phyloP scores from a whole-genome alignment of 2,888 invertebrate species.

The Suillia variegata region DNA sequence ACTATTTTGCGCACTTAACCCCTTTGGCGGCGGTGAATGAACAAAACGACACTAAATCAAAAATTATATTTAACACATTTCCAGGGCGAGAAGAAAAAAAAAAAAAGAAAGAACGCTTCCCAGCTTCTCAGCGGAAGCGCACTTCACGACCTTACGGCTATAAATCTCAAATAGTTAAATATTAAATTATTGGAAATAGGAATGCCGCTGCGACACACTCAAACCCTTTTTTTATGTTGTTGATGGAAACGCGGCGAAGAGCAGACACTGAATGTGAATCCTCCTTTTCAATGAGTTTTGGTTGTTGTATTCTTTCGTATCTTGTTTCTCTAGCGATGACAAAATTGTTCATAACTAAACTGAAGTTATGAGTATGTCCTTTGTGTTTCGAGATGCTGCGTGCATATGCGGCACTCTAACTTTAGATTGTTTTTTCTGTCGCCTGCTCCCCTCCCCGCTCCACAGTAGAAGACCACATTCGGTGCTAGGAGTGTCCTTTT shows the following conservation, averaged over 20 bases:
- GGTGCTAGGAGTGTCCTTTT: slow-evolving; percentile 10
- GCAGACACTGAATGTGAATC: slow-evolving; percentile 23
- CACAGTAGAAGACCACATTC: background rate
- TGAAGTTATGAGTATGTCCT: slow-evolving; percentile 47
- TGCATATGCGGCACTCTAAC: background rate
- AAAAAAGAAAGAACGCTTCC: slow-evolving; percentile 22
- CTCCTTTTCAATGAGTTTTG: slow-evolving; percentile 12
- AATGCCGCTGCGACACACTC: slow-evolving; percentile 1
- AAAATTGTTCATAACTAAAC: slow-evolving; percentile 43
- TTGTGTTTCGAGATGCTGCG: background rate
- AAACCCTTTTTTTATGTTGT: background rate
- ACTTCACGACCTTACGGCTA: slow-evolving; percentile 38
- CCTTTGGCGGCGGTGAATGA: slow-evolving; percentile 22
- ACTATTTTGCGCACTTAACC: slow-evolving; percentile 44
- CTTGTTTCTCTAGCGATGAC: slow-evolving; percentile 13
- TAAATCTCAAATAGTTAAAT: slow-evolving; percentile 54
- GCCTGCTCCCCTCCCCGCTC: too few species aligned
- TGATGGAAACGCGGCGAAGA: too few species aligned
- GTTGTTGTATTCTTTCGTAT: background rate
- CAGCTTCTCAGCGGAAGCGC: slow-evolving; percentile 7
- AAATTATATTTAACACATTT: slow-evolving; percentile 51
- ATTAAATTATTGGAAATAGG: slow-evolving; percentile 45
- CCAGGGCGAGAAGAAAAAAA: slow-evolving; percentile 30
- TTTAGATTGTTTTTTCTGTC: slow-evolving; percentile 7
- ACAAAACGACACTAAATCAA: slow-evolving; percentile 47